phyloP scores from a whole-genome alignment of 2,797 vertebrate genomes.

The Tapera naevia region DNA sequence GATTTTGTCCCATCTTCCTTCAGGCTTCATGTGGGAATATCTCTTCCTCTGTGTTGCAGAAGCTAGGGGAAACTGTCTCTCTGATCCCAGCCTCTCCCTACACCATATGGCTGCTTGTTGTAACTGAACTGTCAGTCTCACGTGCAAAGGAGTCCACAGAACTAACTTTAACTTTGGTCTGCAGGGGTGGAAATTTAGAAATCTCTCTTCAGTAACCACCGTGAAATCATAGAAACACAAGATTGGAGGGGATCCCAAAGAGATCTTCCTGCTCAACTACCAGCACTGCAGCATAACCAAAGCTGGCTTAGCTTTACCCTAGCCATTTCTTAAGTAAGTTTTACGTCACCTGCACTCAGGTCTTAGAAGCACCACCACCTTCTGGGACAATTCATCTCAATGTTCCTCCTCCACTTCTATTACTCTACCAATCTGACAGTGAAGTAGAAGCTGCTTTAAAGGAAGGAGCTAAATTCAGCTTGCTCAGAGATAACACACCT shows the following conservation, averaged over 20 bases:
- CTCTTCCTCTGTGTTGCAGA: not conserved
- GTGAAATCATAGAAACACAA: not conserved
- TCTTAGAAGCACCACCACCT: not conserved
- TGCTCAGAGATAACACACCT: not conserved
- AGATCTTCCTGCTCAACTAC: not conserved
- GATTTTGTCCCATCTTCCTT: not conserved
- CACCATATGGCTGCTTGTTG: accelerated
- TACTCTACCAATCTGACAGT: not conserved
- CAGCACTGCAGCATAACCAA: not conserved
- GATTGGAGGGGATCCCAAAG: not conserved
- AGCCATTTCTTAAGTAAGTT: not conserved
- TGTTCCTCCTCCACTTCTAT: not conserved
- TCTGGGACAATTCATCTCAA: not conserved
- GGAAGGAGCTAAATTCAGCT: not conserved
- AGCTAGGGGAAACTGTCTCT: not conserved
- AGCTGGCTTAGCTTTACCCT: not conserved
- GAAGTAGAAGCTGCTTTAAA: not conserved
- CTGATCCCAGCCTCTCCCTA: not conserved
- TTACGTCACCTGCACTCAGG: not conserved
- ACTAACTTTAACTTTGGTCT: not conserved
- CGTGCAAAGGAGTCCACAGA: not conserved
- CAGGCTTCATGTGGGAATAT: not conserved
- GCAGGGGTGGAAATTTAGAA: not conserved
- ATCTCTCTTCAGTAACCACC: not conserved
- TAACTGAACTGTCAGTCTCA: not conserved